Evolutionary conservation across 2,888 invertebrate species (phyloP).

Genomic region (Aelia acuminata): DNA sequence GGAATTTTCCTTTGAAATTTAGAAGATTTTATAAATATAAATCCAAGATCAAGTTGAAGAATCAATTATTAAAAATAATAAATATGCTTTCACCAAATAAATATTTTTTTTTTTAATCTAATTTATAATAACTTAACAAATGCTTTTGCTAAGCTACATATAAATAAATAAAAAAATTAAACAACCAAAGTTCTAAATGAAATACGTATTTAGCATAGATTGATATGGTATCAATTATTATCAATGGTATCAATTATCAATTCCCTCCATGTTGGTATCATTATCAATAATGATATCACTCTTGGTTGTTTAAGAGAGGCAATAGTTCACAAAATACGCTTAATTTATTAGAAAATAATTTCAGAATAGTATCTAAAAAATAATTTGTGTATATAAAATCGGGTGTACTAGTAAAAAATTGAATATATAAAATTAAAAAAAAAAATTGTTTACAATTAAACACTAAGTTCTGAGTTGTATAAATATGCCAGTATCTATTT

Average conservation of each 20-base stretch:
- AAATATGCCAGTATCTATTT: not conserved
- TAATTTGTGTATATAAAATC: not conserved
- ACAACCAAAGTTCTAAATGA: not conserved
- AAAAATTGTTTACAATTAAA: not conserved
- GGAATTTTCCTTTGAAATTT: not conserved
- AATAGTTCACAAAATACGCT: not conserved
- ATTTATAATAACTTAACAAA: too few relatives aligned
- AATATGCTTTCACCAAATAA: too few relatives aligned
- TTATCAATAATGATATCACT: not conserved
- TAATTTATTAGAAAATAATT: not conserved
- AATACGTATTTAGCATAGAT: not conserved
- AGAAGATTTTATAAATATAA: not conserved
- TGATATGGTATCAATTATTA: not conserved
- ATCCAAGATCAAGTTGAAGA: not conserved
- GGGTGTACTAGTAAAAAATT: not conserved
- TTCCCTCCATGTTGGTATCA: not conserved
- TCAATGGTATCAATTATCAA: not conserved
- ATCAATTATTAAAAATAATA: too few relatives aligned
- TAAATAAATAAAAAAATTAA: not conserved
- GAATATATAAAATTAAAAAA: not conserved
- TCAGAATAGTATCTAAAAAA: not conserved
- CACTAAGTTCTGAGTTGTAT: not conserved
- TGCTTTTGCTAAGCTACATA: too few relatives aligned
- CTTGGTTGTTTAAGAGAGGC: not conserved
- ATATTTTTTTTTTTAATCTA: too few relatives aligned